Evolutionary conservation across 2,888 invertebrate species (phyloP).

Genomic region (Tigriopus californicus): DNA sequence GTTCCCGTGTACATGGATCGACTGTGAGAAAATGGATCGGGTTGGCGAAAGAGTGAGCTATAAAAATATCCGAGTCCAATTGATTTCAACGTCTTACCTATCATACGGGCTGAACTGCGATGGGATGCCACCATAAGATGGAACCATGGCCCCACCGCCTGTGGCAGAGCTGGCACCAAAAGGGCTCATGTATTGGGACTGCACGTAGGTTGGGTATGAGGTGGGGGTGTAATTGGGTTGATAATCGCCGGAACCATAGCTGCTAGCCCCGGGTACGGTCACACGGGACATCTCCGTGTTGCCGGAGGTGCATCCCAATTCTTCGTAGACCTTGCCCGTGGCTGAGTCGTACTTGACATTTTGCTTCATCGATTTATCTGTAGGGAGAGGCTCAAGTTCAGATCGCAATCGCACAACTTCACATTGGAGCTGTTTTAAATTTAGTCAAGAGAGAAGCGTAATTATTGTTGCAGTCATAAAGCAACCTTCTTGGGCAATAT

Average conservation of each 20-base stretch:
- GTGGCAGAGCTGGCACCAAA: background rate
- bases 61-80: background rate
- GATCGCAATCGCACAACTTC: too few relatives aligned
- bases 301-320: conserved; percentile 5
- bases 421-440: too few relatives aligned
- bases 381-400: too few relatives aligned
- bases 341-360: conserved; percentile 11
- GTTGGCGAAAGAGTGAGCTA: background rate
- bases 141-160: background rate
- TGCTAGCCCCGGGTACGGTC: background rate
- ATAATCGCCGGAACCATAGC: background rate
- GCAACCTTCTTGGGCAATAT: too few relatives aligned
- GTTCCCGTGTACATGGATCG: background rate
- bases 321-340: conserved; percentile 15
- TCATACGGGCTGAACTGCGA: conserved; percentile 1
- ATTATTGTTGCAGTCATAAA: too few relatives aligned
- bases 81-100: background rate
- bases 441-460: too few relatives aligned
- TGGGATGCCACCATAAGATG: background rate
- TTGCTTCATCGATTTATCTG: conserved; percentile 7
- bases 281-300: too few relatives aligned
- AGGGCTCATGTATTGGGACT: background rate
- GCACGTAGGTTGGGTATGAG: too few relatives aligned
- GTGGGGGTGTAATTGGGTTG: background rate
- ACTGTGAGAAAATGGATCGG: too few relatives aligned